A percentile compares a stretch with the other conserved stretches of the same genome.
Conservation (phyloP, 2,113 vertebrate genomes). For the Callipepla californica region DNA sequence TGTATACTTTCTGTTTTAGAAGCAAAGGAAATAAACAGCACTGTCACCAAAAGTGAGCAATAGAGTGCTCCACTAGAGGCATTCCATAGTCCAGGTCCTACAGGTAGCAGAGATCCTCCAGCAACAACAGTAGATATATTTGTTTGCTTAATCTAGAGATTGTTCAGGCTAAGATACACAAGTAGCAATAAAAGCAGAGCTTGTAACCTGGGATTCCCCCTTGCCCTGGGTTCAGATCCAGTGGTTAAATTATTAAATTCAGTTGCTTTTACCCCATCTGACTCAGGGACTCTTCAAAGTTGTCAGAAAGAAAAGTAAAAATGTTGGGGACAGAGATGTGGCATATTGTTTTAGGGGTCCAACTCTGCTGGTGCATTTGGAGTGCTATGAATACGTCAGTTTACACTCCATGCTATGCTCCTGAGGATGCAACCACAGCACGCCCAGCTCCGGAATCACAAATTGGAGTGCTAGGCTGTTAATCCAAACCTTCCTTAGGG, state of each 20-base stretch:
- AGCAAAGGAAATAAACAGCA: not conserved
- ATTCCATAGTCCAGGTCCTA: not conserved
- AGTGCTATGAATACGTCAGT: fast-evolving
- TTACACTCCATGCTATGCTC: not conserved
- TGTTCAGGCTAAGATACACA: not conserved
- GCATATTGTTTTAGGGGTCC: not conserved
- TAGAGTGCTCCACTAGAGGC: not conserved
- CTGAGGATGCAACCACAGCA: not conserved
- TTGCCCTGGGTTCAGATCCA: not conserved
- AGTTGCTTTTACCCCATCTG: not conserved
- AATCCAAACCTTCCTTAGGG: not conserved
- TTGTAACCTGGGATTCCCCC: not conserved
- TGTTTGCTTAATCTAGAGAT: not conserved
- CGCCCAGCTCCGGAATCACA: not conserved
- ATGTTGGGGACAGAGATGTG: fast-evolving
- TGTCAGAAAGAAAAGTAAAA: not conserved
- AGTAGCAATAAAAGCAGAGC: not conserved
- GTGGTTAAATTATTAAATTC: not conserved
- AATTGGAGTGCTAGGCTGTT: not conserved
- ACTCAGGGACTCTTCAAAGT: not conserved
- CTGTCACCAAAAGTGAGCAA: not conserved
- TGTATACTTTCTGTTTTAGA: not conserved
- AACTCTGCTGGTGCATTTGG: not conserved
- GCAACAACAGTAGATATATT: not conserved
- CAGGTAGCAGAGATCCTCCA: not conserved